phyloP scores from a whole-genome alignment of 2,113 vertebrate genomes.

The Corapipo altera region DNA sequence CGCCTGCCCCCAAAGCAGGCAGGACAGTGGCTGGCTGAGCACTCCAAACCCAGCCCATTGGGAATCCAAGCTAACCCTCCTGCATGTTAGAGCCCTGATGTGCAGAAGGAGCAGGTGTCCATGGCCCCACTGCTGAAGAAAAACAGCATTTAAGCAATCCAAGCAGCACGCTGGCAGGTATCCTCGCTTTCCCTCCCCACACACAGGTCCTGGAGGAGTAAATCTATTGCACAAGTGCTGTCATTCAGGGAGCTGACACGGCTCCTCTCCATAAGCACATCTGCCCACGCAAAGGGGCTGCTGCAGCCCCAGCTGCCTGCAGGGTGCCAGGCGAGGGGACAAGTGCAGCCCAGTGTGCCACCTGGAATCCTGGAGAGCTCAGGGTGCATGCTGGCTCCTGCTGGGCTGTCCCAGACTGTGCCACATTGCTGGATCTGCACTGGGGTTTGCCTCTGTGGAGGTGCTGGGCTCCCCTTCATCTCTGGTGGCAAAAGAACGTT shows the following conservation, averaged over 20 bases:
- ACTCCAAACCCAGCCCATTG: neutral
- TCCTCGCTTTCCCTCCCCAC: neutral
- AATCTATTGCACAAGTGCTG: neutral
- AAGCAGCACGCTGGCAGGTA: neutral
- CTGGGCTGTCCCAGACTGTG: neutral
- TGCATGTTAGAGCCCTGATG: accelerated
- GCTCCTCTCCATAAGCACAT: neutral
- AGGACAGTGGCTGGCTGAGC: neutral
- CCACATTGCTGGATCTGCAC: neutral
- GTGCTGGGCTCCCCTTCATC: neutral
- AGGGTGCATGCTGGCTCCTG: accelerated
- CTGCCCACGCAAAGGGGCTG: neutral
- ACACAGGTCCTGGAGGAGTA: neutral
- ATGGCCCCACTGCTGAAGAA: neutral
- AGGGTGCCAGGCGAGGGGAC: neutral
- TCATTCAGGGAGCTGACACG: accelerated
- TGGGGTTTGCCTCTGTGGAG: neutral
- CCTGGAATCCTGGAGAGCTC: neutral
- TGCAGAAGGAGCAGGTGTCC: neutral
- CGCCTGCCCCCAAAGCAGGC: neutral
- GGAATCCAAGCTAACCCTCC: neutral
- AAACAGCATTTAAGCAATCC: neutral
- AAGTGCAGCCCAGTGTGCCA: neutral
- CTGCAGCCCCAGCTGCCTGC: neutral
- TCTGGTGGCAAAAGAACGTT: accelerated